Percentiles rank a stretch among this genome's conserved stretches.
These are phyloP conservation scores for Dipodomys spectabilis DNA, from an alignment of 2,113 vertebrate genomes.

Conservation along the genomic window DNA sequence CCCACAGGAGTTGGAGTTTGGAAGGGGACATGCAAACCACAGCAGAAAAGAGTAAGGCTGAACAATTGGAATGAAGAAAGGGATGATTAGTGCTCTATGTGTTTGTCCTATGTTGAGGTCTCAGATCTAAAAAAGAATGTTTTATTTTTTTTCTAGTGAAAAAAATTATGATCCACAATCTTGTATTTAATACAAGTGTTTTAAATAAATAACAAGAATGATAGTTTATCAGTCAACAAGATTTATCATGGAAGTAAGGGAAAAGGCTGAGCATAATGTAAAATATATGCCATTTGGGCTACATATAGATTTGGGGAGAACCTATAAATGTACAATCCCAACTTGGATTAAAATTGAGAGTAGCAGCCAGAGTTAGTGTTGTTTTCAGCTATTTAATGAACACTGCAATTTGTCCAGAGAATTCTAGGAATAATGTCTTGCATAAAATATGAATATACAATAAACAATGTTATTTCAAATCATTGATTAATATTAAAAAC, in stretches of 20 bases:
- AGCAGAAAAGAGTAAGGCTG: not conserved
- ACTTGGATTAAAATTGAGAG: not conserved
- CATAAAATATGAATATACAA: not conserved
- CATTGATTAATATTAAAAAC: slow-evolving; percentile 23
- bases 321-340: not conserved
- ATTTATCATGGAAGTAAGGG: not conserved
- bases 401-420: not conserved
- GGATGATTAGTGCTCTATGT: not conserved
- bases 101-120: not conserved
- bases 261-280: not conserved
- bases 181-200: not conserved
- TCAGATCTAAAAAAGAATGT: not conserved
- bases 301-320: not conserved
- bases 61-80: not conserved
- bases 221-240: not conserved
- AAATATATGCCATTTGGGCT: not conserved
- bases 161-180: not conserved
- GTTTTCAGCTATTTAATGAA: slow-evolving; percentile 16
- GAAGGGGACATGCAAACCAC: too few species aligned
- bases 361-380: not conserved
- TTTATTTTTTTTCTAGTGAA: not conserved
- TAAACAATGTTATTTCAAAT: not conserved
- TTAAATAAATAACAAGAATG: slow-evolving; percentile 13
- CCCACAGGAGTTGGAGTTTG: too few species aligned
- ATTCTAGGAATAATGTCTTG: not conserved